These are phyloP conservation scores for Herpetotheres cachinnans DNA, from an alignment of 2,113 vertebrate species.

Conservation along the genomic window DNA sequence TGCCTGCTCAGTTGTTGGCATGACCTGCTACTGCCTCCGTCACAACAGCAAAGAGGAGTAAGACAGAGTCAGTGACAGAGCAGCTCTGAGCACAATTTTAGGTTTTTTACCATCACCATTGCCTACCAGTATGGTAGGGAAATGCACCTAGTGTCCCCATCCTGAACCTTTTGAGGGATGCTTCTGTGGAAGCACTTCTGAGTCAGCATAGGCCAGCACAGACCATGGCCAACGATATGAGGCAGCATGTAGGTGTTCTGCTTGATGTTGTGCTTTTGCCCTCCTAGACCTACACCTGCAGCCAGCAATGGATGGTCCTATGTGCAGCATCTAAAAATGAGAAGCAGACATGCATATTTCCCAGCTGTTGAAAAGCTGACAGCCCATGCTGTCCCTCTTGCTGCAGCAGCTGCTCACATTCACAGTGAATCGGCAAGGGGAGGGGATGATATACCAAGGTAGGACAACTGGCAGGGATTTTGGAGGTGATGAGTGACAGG, in stretches of 20 bases:
- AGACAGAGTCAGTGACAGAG: not conserved
- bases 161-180: not conserved
- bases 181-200: not conserved
- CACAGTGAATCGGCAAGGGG: not conserved
- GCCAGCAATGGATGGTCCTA: not conserved
- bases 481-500: not conserved
- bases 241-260: not conserved
- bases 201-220: not conserved
- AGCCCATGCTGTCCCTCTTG: not conserved
- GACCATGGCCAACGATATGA: not conserved
- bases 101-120: not conserved
- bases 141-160: not conserved
- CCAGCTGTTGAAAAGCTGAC: not conserved
- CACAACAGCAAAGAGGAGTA: not conserved
- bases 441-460: not conserved
- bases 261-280: not conserved
- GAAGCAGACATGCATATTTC: not conserved
- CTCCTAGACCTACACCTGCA: not conserved
- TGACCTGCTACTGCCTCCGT: not conserved
- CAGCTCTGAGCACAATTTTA: not conserved
- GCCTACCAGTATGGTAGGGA: not conserved
- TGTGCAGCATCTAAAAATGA: not conserved
- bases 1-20: not conserved
- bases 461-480: not conserved
- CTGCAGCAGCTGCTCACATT: not conserved